Evolutionary conservation across 2,113 vertebrate genomes (phyloP), one percentile per base, ranked within the genome.

Genomic region (Pseudois nayaur): DNA sequence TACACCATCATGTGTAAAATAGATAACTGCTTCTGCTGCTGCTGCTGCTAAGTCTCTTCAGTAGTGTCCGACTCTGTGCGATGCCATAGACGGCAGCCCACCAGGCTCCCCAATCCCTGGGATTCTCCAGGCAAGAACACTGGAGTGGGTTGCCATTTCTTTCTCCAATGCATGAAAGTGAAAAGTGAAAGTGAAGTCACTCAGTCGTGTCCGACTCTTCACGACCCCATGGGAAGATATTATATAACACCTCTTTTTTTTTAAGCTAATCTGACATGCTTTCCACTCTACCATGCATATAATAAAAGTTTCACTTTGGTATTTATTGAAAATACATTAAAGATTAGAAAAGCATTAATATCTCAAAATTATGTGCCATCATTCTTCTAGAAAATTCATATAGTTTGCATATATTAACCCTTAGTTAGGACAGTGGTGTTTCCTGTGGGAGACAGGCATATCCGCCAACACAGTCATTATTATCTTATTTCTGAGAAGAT

Each of bases 341-440:
- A 76, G 25, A 59, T 86, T 93, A 82, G n/a, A 92, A 96, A 95
- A 94, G 21, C 57, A 96, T 52, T 87, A 82, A 52, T 67, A 91
- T 74, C 4, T 96, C 94, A 62, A 94, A 95, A 76, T 89, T 92
- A n/a, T n/a, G 7, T 96, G 76, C 1, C 25, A 79, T 52, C 8
- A 3, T 87, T 90, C 43, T 59, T 83, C 29, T 71, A 62, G 54
- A 92, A 78, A 96, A 94, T 36, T 94, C 23, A 89, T 78, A 25
- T 74, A 19, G n/a, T 95, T 98, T 94, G 74, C 5, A 97, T 85
- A 96, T 85, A 57, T 48, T 88, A 91, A 88, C 15, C 4, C 7
- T 7, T 5, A 92, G 10, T 17, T 89, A 12, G 91, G 40, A 67
- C 15, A 45, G 5, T 40, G 17, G 10, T 94, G 43, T 86, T 59